Evolutionary conservation across 2,113 vertebrate genomes (phyloP), one percentile per base, ranked within the genome.

Genomic region (Telmatochromis bifrenatus): DNA sequence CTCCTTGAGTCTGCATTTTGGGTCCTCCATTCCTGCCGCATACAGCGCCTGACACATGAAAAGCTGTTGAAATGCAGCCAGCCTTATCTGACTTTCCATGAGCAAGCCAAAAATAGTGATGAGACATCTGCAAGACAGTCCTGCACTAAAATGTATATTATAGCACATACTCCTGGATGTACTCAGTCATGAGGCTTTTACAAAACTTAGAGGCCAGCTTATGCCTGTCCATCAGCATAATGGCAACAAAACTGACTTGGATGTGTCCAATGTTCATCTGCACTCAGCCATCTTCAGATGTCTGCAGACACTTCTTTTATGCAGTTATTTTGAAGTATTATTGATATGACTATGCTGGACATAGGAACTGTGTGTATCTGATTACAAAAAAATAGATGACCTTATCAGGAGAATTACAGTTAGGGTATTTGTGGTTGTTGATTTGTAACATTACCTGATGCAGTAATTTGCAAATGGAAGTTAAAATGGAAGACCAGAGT

Each of bases 271-370:
- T 39, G n/a, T 65, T 35, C 60, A 2, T 65, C 31, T 65, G 10
- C 60, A 65, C 3, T 37, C 60, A 65, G 31, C 60, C 60, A 65
- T n/a, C 33, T 65, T 65, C 10, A 65, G 33, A 65, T 37, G 19
- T 65, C 60, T 65, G 60, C 10, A 65, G 60, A 65, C 19, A n/a
- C 60, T 37, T 65, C 17, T n/a, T 65, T 65, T 37, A 65, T 65
- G 31, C 60, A 65, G 62, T 42, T 75, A 47, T 47, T 75, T 75
- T 47, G 37, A 28, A 75, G 14, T 28, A 10, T 75, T 47, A 15
- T 70, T 70, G 6, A 45, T 14, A 14, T 39, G 19, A 68, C 19
- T 23, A 45, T 73, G 65, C 37, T 47, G 68, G 39, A 26, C 13
- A 75, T 75, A 47, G 6, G 39, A 73, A 73, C 39, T 45, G 14